phyloP scores from a whole-genome alignment of 2,797 vertebrate genomes.

The Acrocephalus scirpaceus region DNA sequence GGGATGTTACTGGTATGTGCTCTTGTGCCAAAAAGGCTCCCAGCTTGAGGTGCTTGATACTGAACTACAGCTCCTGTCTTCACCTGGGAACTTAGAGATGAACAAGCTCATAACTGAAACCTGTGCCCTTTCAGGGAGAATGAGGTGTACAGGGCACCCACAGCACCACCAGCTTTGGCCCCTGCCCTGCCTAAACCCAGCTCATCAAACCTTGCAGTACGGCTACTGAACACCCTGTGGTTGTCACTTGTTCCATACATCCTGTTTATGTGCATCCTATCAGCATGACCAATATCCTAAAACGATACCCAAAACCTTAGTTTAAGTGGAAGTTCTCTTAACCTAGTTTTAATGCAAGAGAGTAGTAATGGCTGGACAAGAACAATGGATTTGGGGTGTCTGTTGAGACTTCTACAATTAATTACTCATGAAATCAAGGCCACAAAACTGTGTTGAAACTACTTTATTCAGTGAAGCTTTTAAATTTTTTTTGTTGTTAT shows the following conservation, averaged over 20 bases:
- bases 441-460: background rate
- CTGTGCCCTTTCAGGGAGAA: background rate
- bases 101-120: background rate
- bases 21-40: background rate
- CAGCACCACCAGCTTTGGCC: background rate
- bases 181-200: background rate
- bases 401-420: background rate
- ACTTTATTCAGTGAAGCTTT: background rate
- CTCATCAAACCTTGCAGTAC: fast-evolving
- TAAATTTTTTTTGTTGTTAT: background rate
- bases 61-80: background rate
- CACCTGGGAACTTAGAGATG: background rate
- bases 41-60: background rate
- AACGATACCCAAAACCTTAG: background rate
- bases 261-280: background rate
- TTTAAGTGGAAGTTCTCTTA: background rate
- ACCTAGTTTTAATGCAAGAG: background rate
- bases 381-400: background rate
- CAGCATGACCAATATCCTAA: background rate
- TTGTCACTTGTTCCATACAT: background rate
- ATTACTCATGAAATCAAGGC: background rate
- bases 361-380: background rate
- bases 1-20: too few species aligned
- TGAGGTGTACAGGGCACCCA: background rate
- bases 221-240: background rate